Conservation (phyloP, 2,888 invertebrate genomes). For the Synanthedon formicaeformis region DNA sequence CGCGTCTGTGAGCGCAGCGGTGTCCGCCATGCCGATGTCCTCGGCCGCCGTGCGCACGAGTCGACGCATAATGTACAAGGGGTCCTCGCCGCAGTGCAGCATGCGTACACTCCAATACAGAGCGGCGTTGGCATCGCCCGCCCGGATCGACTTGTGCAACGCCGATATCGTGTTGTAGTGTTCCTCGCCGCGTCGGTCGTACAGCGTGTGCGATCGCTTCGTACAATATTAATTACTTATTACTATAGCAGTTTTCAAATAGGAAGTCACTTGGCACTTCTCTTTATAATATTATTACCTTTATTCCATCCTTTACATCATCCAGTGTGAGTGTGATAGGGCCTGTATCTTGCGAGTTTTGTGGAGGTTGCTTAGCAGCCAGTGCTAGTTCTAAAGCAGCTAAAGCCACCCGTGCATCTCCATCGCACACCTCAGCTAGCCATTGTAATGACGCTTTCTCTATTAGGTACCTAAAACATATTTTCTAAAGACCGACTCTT, state of each 20-base stretch:
- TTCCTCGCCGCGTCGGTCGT: slow-evolving; percentile 84
- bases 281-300: slow-evolving; percentile 42
- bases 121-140: slow-evolving; percentile 83
- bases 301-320: slow-evolving; percentile 79
- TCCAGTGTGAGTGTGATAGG: slow-evolving; percentile 69
- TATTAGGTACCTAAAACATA: slow-evolving; percentile 32
- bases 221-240: neutral
- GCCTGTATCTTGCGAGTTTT: slow-evolving; percentile 23
- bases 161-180: slow-evolving; percentile 88
- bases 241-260: too few relatives aligned
- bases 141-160: slow-evolving; percentile 85
- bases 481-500: neutral
- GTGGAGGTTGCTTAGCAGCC: slow-evolving; percentile 52
- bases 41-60: slow-evolving; percentile 81
- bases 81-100: slow-evolving; percentile 84
- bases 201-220: slow-evolving; percentile 80
- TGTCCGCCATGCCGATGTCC: slow-evolving; percentile 82
- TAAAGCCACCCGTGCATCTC: slow-evolving; percentile 84
- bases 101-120: slow-evolving; percentile 87
- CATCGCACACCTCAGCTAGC: slow-evolving; percentile 82
- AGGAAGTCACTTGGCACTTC: too few relatives aligned
- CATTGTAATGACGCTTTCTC: slow-evolving; percentile 75
- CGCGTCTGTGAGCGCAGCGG: slow-evolving; percentile 74
- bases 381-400: slow-evolving; percentile 80
- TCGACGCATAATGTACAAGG: slow-evolving; percentile 80